phyloP scores from a whole-genome alignment of 2,113 vertebrate species.

The Perca schrenkii region DNA sequence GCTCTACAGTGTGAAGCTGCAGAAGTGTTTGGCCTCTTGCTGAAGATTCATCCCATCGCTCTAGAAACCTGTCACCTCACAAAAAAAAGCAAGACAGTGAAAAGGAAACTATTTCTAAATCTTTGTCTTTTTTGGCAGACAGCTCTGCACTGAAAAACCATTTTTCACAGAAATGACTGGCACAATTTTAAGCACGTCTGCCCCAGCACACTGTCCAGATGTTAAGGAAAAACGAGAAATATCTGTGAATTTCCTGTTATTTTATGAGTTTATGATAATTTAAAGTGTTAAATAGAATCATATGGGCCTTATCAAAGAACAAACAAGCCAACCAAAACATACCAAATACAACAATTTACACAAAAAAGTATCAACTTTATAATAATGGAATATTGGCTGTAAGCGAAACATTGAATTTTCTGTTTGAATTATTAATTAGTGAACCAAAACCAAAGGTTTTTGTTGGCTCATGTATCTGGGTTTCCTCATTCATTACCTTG shows the following conservation, averaged over 20 bases:
- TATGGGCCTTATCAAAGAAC: neutral
- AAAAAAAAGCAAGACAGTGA: slow-evolving; percentile 41
- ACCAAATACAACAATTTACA: neutral
- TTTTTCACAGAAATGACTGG: slow-evolving; percentile 62
- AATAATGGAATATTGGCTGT: neutral
- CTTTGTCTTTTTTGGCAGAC: slow-evolving; percentile 58
- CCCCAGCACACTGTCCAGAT: slow-evolving; percentile 54
- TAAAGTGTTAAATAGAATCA: neutral
- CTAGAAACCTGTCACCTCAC: slow-evolving; percentile 41
- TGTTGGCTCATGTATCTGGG: slow-evolving; percentile 2
- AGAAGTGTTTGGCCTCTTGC: slow-evolving; percentile 21
- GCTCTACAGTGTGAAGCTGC: slow-evolving; percentile 12
- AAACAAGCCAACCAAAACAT: slow-evolving; percentile 1
- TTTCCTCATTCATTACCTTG: slow-evolving; percentile 17
- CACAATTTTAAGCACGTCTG: slow-evolving; percentile 52
- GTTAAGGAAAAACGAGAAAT: slow-evolving; percentile 17
- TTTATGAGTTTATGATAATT: slow-evolving; percentile 18
- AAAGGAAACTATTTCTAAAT: slow-evolving; percentile 61
- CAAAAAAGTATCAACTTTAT: neutral
- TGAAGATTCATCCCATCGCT: slow-evolving; percentile 12
- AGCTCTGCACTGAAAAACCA: slow-evolving; percentile 18
- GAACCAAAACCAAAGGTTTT: slow-evolving; percentile 22
- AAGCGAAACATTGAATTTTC: neutral
- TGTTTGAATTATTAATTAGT: slow-evolving; percentile 21
- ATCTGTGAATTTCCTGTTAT: slow-evolving; percentile 22